phyloP scores from a whole-genome alignment of 2,113 vertebrate species.

The Marcusenius ussheri region DNA sequence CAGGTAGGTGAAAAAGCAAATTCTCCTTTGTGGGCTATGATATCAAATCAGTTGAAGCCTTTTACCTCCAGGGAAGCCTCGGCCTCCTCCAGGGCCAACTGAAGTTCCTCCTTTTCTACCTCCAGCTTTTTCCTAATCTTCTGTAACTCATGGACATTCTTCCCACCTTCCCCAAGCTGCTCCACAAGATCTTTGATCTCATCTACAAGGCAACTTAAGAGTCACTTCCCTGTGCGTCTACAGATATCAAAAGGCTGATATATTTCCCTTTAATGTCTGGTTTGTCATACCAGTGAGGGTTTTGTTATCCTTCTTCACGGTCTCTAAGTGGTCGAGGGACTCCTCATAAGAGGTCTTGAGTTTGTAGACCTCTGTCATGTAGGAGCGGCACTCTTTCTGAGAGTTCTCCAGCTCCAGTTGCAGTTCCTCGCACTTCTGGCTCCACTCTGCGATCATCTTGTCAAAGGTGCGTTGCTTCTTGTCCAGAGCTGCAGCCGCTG shows the following conservation, averaged over 20 bases:
- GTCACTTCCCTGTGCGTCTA: background rate
- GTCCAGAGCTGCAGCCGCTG: constrained; percentile 57
- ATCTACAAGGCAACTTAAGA: constrained; percentile 42
- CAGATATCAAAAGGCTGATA: background rate
- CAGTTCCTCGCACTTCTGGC: constrained; percentile 59
- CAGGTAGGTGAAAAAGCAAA: background rate
- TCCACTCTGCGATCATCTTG: constrained; percentile 59
- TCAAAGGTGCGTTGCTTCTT: constrained; percentile 62
- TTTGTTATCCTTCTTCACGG: constrained; percentile 57
- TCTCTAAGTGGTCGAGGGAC: constrained; percentile 52
- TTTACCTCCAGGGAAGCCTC: constrained; percentile 60
- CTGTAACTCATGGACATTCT: constrained; percentile 57
- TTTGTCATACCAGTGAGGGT: constrained; percentile 48
- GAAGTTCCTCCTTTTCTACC: constrained; percentile 65
- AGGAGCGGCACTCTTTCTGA: constrained; percentile 58
- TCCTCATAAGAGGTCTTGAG: constrained; percentile 55
- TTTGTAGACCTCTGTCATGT: constrained; percentile 61
- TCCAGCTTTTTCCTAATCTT: constrained; percentile 62
- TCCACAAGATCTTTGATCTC: constrained; percentile 68
- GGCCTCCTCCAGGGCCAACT: constrained; percentile 63
- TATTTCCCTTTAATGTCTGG: background rate
- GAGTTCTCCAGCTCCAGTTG: constrained; percentile 55
- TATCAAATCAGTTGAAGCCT: background rate
- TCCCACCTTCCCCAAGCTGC: constrained; percentile 58
- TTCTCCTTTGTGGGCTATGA: background rate